A percentile compares a stretch with the other conserved stretches of the same genome.
Evolutionary conservation across 2,797 vertebrate species (phyloP).

Genomic region (Arnoldichthys spilopterus): DNA sequence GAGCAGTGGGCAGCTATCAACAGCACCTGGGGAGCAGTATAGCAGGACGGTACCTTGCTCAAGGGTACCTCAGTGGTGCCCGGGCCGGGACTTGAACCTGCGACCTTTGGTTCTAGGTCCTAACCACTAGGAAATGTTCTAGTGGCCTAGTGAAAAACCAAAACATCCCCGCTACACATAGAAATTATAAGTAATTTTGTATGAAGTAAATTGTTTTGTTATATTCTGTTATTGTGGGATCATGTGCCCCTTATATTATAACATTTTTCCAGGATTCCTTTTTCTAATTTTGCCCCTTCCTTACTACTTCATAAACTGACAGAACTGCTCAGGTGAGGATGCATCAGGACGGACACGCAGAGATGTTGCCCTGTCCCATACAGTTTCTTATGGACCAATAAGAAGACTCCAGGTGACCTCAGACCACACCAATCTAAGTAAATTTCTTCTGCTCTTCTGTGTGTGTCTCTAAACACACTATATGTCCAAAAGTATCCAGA

Average conservation of each 20-base stretch:
- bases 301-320: slow-evolving; percentile 27
- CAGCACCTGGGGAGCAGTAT: too few species aligned
- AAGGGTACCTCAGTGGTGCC: too few species aligned
- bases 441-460: slow-evolving; percentile 46
- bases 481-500: too few species aligned
- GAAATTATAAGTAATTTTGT: not conserved
- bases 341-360: slow-evolving; percentile 69
- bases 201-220: not conserved
- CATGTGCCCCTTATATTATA: not conserved
- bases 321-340: slow-evolving; percentile 78
- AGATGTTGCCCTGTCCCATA: slow-evolving; percentile 72
- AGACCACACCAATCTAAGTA: slow-evolving; percentile 66
- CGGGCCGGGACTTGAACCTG: too few species aligned
- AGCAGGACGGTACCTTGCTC: too few species aligned
- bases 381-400: slow-evolving; percentile 77
- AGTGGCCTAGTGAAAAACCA: too few species aligned
- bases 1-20: too few species aligned
- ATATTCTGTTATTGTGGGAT: not conserved
- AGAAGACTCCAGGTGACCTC: slow-evolving; percentile 65
- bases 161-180: not conserved
- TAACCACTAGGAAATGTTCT: not conserved
- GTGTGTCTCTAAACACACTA: not conserved
- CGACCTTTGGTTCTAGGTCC: too few species aligned
- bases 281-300: not conserved
- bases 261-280: not conserved